phyloP scores from a whole-genome alignment of 2,888 invertebrate genomes.

The Heliconius charithonia region DNA sequence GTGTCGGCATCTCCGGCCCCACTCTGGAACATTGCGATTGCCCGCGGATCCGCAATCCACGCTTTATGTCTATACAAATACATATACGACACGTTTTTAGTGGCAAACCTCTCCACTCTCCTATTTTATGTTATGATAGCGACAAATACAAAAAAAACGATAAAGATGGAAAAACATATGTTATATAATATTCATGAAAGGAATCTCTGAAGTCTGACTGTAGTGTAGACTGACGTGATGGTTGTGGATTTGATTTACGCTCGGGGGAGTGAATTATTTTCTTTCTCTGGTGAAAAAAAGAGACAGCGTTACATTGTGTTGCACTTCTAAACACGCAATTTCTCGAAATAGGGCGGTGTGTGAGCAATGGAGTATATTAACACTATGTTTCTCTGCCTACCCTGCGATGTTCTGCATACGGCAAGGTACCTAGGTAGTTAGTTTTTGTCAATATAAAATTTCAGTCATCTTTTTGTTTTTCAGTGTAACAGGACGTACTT shows the following conservation, averaged over 20 bases:
- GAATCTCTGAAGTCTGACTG: background rate
- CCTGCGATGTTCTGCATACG: too few relatives aligned
- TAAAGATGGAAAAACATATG: background rate
- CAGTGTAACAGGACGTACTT: too few relatives aligned
- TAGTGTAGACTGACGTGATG: too few relatives aligned
- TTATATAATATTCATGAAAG: background rate
- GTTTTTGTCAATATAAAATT: too few relatives aligned
- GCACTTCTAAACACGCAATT: too few relatives aligned
- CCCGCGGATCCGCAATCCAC: constrained; percentile 19
- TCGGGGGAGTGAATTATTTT: background rate
- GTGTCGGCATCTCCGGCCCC: background rate
- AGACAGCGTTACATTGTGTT: too few relatives aligned
- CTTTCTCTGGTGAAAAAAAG: too few relatives aligned
- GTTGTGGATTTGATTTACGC: background rate
- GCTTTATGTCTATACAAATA: background rate
- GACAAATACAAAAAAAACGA: background rate
- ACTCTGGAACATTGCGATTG: constrained; percentile 18
- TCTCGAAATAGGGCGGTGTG: too few relatives aligned
- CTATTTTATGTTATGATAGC: background rate
- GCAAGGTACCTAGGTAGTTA: too few relatives aligned
- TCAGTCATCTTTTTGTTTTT: too few relatives aligned
- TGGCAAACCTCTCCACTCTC: constrained; percentile 1
- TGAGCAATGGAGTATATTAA: too few relatives aligned
- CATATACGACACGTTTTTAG: background rate
- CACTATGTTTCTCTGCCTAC: too few relatives aligned